Base-by-base conservation (phyloP, 2,113 vertebrate species). In the Syngnathus typhle region DNA sequence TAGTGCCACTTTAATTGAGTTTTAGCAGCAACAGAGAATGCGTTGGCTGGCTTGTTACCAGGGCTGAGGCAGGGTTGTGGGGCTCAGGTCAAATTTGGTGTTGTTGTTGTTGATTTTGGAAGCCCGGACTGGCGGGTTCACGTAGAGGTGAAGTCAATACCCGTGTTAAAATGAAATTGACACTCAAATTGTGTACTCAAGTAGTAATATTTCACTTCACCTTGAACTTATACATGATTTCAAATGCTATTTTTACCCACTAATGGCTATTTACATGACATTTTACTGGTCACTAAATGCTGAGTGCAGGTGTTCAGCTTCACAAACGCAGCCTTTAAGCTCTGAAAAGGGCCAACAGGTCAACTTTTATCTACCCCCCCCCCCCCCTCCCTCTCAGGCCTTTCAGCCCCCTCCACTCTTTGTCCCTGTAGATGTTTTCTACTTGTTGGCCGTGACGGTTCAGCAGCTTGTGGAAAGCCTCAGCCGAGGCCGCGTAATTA, bases 401-500 rank as follows among this genome's bases (percentile, higher is more conserved):
- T 58, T 58, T 37, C 23, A 58, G 27, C 12, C n/a, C n/a, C 41
- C 60, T 38, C 18, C 16, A 43, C 32, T 62, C 60, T 62, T 62
- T 62, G 60, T 62, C 41, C 41, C 21, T 44, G 21, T 23, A 62
- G 39, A 62, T 62, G 19, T 62, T 62, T 62, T 62, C 60, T 43
- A 87, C 93, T 91, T 92, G 91, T 92, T 90, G 69, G 0, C 78
- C 82, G 82, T 90, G 90, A 92, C 89, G 92, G 91, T 92, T 93
- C 84, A 90, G 91, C 89, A 73, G 87, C 91, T 88, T 87, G 82
- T 89, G 86, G 89, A 89, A 83, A 82, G 82, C 85, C 85, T 86
- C 79, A 79, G 77, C 88, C 87, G 88, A 90, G 92, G 89, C 85
- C 89, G 89, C 91, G 91, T 93, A 94, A 95, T 94, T 94, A 94